phyloP scores from a whole-genome alignment of 2,797 vertebrate species.

The Melanotaenia pygmaea region DNA sequence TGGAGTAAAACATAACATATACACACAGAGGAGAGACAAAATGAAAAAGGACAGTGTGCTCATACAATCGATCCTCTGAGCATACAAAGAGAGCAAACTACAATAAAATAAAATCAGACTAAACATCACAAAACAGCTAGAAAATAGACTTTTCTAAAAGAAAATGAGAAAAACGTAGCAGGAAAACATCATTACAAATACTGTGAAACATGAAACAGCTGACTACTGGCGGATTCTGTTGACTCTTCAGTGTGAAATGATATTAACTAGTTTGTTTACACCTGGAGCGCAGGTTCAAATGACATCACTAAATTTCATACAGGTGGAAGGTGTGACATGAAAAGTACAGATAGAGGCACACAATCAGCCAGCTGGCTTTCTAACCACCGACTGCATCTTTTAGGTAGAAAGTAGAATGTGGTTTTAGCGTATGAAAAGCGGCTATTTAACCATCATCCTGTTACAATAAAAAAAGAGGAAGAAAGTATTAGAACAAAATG shows the following conservation, averaged over 20 bases:
- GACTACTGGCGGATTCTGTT: constrained; percentile 44
- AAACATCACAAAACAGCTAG: constrained; percentile 35
- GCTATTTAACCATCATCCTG: constrained; percentile 24
- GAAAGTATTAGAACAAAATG: constrained; percentile 39
- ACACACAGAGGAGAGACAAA: constrained; percentile 26
- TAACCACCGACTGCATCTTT: constrained; percentile 61
- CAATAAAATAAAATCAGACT: constrained; percentile 33
- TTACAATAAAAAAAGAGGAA: constrained; percentile 46
- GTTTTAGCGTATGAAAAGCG: constrained; percentile 43
- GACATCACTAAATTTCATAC: constrained; percentile 57
- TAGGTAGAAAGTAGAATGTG: constrained; percentile 65
- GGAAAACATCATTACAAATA: constrained; percentile 50
- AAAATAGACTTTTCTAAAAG: constrained; percentile 39
- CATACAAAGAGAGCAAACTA: constrained; percentile 27
- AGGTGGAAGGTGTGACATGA: constrained; percentile 47
- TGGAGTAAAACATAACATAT: constrained; percentile 44
- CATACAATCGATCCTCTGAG: constrained; percentile 34
- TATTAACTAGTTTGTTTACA: constrained; percentile 34
- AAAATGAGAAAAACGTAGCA: constrained; percentile 48
- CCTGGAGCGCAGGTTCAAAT: constrained; percentile 47
- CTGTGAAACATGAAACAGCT: constrained; percentile 48
- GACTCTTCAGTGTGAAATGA: constrained; percentile 30
- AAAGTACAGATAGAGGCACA: constrained; percentile 72
- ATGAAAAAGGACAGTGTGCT: constrained; percentile 4
- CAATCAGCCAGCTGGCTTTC: constrained; percentile 66